A percentile compares a stretch with the other conserved stretches of the same genome.
phyloP scores from a whole-genome alignment of 2,888 invertebrate species.

The Aelia acuminata region DNA sequence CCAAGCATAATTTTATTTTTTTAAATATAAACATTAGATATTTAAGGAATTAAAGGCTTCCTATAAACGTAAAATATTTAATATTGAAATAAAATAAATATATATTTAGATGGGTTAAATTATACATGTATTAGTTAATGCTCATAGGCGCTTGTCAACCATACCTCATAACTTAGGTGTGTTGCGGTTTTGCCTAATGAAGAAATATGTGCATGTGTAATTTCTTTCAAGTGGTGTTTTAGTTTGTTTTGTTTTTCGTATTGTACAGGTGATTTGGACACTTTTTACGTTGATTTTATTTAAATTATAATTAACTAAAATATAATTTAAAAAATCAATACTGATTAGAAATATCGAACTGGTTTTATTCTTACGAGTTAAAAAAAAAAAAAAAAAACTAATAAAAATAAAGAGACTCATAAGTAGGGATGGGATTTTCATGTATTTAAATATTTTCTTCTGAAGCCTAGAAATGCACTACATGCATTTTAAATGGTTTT shows the following conservation, averaged over 20 bases:
- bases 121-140: neutral
- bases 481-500: no score
- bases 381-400: no score
- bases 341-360: no score
- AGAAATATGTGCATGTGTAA: neutral
- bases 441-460: no score
- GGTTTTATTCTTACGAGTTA: no score
- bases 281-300: neutral
- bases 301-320: neutral
- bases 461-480: no score
- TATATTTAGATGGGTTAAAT: neutral
- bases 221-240: neutral
- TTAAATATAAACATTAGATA: neutral
- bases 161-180: neutral
- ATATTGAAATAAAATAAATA: neutral
- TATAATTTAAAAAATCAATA: no score
- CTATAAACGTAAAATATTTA: neutral
- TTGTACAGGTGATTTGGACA: neutral
- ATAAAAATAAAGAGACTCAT: no score
- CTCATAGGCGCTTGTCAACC: neutral
- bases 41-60: neutral
- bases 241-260: neutral
- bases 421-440: no score
- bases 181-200: constrained; percentile 32
- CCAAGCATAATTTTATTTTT: neutral